Conservation (phyloP, 2,888 invertebrate genomes). For the Marasmarcha lunaedactyla region DNA sequence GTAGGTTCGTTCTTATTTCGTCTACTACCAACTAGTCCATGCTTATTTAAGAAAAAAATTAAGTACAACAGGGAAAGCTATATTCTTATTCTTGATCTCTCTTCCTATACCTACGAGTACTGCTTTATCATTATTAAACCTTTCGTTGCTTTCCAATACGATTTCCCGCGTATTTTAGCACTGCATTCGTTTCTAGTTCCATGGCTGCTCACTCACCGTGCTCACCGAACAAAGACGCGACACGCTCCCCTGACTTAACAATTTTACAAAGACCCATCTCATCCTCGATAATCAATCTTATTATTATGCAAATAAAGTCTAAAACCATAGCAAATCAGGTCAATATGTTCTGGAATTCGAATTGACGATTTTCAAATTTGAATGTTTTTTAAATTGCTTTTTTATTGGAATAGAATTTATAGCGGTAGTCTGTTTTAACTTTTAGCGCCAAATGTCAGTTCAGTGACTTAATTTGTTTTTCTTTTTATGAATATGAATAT, state of each 20-base stretch:
- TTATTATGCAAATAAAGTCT: slow-evolving; percentile 1
- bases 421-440: slow-evolving; percentile 34
- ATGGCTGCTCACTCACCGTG: slow-evolving; percentile 47
- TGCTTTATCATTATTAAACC: no score
- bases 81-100: no score
- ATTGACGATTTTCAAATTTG: slow-evolving; percentile 33
- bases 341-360: not conserved
- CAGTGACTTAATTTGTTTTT: slow-evolving; percentile 27
- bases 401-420: slow-evolving; percentile 65
- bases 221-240: slow-evolving; percentile 60
- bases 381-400: slow-evolving; percentile 63
- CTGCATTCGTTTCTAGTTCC: slow-evolving; percentile 5
- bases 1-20: no score
- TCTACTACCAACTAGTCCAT: no score
- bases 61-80: no score
- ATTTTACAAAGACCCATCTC: slow-evolving; percentile 2
- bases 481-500: slow-evolving; percentile 20
- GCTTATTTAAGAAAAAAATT: no score
- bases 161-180: slow-evolving; percentile 18
- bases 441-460: slow-evolving; percentile 50
- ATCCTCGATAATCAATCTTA: not conserved
- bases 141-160: no score
- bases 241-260: slow-evolving; percentile 41
- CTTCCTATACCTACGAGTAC: no score
- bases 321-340: not conserved